Conservation (phyloP, 2,888 invertebrate species). For the Siphlonurus alternatus region DNA sequence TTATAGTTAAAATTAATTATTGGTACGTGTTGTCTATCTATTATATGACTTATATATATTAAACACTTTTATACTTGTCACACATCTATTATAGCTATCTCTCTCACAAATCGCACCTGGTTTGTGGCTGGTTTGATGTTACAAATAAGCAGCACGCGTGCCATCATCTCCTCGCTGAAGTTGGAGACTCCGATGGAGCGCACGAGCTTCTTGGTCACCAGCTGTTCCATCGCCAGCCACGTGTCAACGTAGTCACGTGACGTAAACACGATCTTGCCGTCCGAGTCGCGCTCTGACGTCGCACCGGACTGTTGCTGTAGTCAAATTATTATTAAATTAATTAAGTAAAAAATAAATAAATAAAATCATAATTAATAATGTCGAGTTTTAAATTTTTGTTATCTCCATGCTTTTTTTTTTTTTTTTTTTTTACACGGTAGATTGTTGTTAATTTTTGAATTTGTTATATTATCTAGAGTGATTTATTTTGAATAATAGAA, state of each 20-base stretch:
- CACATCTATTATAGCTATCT: too few species aligned
- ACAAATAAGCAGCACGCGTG: slow-evolving; percentile 24
- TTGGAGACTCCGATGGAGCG: slow-evolving; percentile 33
- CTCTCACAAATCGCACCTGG: too few species aligned
- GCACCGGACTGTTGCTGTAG: background rate
- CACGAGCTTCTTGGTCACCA: slow-evolving; percentile 20
- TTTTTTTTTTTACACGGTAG: too few species aligned
- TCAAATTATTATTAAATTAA: background rate
- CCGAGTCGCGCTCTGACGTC: background rate
- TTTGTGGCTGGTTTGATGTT: slow-evolving; percentile 15
- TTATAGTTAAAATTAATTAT: too few species aligned
- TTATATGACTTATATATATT: too few species aligned
- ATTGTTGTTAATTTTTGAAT: too few species aligned
- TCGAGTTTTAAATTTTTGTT: background rate
- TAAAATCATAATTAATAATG: background rate
- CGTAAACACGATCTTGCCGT: background rate
- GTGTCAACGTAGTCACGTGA: background rate
- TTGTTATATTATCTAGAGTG: too few species aligned
- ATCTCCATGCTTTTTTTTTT: background rate
- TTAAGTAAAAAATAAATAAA: background rate
- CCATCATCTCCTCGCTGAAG: slow-evolving; percentile 30
- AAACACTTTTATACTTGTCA: too few species aligned
- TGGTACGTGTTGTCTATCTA: too few species aligned
- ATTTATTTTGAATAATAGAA: too few species aligned
- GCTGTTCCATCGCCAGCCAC: background rate